Evolutionary conservation across 2,888 invertebrate genomes (phyloP).

Genomic region (Melanotus villosus): DNA sequence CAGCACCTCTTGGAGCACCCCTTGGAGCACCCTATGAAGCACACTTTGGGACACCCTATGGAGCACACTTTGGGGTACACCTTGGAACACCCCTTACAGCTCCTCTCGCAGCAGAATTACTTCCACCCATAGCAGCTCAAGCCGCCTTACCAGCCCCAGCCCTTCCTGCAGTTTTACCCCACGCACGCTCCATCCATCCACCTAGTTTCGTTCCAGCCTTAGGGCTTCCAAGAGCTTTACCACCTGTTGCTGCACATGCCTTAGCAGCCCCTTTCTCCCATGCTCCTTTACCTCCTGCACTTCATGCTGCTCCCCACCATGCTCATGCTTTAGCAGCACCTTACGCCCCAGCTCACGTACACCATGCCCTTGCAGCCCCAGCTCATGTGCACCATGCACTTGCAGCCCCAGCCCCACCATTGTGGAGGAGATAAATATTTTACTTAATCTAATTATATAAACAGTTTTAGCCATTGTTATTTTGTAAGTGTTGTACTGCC

Average conservation of each 20-base stretch:
- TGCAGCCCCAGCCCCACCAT: constrained; percentile 3
- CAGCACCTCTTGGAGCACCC: constrained; percentile 52
- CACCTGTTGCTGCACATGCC: background rate
- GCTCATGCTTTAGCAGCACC: background rate
- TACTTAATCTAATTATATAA: background rate
- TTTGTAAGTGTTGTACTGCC: background rate
- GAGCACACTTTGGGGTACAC: background rate
- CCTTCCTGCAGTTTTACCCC: constrained; percentile 19
- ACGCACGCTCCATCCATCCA: constrained; percentile 37
- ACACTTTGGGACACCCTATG: constrained; percentile 59
- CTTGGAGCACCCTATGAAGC: constrained; percentile 55
- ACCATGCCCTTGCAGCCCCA: no score
- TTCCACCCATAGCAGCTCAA: background rate
- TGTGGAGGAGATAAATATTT: constrained; percentile 17
- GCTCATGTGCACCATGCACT: background rate
- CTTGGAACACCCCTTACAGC: constrained; percentile 49
- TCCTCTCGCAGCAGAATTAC: background rate
- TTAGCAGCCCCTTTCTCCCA: constrained; percentile 19
- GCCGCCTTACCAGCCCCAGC: constrained; percentile 49
- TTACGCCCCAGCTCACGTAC: constrained; percentile 56
- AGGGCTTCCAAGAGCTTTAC: background rate
- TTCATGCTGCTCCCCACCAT: constrained; percentile 10
- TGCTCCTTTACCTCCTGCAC: constrained; percentile 24
- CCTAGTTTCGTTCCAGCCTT: constrained; percentile 1
- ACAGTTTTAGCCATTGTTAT: constrained; percentile 15